Evolutionary conservation across 2,113 vertebrate genomes (phyloP).

Genomic region (Leucosticte australis): DNA sequence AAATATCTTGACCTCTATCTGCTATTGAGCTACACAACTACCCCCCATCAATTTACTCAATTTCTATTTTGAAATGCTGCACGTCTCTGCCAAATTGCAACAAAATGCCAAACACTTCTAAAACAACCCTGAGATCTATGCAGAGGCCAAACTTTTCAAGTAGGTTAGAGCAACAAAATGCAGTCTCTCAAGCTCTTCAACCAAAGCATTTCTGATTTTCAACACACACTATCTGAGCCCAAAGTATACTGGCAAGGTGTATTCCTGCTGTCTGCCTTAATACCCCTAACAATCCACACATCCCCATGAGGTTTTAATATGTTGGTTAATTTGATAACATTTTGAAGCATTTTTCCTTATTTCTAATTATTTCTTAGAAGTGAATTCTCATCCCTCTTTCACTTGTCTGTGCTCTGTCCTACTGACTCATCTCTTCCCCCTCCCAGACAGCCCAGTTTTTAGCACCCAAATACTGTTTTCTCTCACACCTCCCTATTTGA

Average conservation of each 20-base stretch:
- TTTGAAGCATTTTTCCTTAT: not conserved
- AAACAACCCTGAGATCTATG: rapidly evolving
- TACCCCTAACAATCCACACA: not conserved
- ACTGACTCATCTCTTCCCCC: not conserved
- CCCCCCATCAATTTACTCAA: not conserved
- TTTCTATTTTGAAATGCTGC: not conserved
- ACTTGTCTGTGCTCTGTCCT: not conserved
- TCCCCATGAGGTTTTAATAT: not conserved
- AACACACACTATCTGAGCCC: not conserved
- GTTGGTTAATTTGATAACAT: not conserved
- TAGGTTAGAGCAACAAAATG: not conserved
- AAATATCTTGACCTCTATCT: not conserved
- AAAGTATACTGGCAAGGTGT: not conserved
- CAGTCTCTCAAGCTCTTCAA: not conserved
- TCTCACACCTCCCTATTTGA: not conserved
- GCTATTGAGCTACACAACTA: not conserved
- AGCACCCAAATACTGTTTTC: not conserved
- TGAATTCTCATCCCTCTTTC: not conserved
- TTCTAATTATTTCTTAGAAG: not conserved
- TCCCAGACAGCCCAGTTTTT: not conserved
- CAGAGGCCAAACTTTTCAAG: not conserved
- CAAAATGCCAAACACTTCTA: not conserved
- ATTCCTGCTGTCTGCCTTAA: not conserved
- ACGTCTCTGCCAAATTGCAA: not conserved
- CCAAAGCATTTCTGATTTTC: not conserved